Evolutionary conservation across 2,113 vertebrate genomes (phyloP), one percentile per base, ranked within the genome.

Genomic region (Saimiri boliviensis): DNA sequence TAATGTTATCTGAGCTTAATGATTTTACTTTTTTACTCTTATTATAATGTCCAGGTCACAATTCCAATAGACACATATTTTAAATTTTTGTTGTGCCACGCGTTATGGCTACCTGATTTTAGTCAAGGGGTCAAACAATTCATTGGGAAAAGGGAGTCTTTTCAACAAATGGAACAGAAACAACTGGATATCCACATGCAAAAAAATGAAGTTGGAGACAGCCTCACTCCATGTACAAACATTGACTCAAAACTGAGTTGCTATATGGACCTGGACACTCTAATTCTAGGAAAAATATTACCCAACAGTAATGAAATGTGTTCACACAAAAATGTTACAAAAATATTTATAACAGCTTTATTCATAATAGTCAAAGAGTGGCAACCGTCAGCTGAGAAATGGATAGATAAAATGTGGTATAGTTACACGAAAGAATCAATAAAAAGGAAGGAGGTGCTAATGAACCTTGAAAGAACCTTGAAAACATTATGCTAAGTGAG

Each of bases 201-300:
- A 90, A 88, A 85, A 87, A 83, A 23, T 40, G 2, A 87, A 85
- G 13, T 86, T 93, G 40, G 86, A 86, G 92, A 89, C 32, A 76
- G 6, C 42, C 13, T 91, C 40, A 71, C 3, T 54, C 9, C 32
- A 68, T 35, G 40, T 49, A 47, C 7, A 60, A 91, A 96, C 56
- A 58, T 40, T 68, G 86, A 83, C 23, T 83, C 86, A 49, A 89
- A 84, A 63, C 37, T 25, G 20, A 89, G 37, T 56, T 19, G 85
- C 32, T 80, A 5, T 90, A 32, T 32, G 7, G 9, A 86, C 37
- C 32, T 40, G 47, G 47, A 74, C 47, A 68, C 58, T 47, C 47
- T n/a, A n/a, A 21, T 83, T 37, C 32, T 84, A 84, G 8, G 21
- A 35, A 71, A 71, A 63, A 63, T 83, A 91, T 16, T 27, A 30